Conservation (phyloP, 2,888 invertebrate genomes). For the Ectemnius continuus region DNA sequence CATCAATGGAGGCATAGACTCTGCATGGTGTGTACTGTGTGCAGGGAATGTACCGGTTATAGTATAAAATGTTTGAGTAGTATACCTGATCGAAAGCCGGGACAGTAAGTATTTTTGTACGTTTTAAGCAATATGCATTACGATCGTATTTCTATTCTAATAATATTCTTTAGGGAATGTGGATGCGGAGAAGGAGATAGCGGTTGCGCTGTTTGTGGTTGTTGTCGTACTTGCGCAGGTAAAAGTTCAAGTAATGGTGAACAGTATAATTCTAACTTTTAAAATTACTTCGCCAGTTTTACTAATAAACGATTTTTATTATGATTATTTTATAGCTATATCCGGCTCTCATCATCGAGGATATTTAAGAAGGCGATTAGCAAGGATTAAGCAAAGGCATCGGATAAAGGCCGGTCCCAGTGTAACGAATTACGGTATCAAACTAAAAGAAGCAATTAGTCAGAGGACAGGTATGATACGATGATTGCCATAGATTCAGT, state of each 20-base stretch:
- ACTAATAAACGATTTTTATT: neutral
- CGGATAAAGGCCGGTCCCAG: slow-evolving; percentile 77
- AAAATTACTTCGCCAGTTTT: slow-evolving; percentile 7
- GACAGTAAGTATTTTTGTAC: slow-evolving; percentile 62
- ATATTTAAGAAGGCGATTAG: slow-evolving; percentile 81
- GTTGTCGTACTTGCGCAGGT: slow-evolving; percentile 92
- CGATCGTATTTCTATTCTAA: slow-evolving; percentile 37
- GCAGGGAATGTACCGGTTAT: slow-evolving; percentile 96
- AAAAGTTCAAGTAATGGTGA: slow-evolving; percentile 81
- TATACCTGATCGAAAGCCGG: slow-evolving; percentile 85
- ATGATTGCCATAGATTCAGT: slow-evolving; percentile 24
- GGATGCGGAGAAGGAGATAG: slow-evolving; percentile 97
- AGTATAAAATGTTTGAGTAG: slow-evolving; percentile 90
- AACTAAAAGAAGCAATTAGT: slow-evolving; percentile 69
- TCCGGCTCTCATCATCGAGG: slow-evolving; percentile 81
- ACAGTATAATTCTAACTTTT: neutral
- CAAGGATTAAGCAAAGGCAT: slow-evolving; percentile 79
- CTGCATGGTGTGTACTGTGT: slow-evolving; percentile 94
- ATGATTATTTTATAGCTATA: slow-evolving; percentile 70
- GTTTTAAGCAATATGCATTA: neutral
- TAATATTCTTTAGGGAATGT: slow-evolving; percentile 86
- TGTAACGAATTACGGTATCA: slow-evolving; percentile 69
- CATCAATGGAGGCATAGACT: slow-evolving; percentile 90
- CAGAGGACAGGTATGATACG: slow-evolving; percentile 62
- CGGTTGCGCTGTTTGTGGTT: slow-evolving; percentile 95